Evolutionary conservation across 2,888 invertebrate species (phyloP), one percentile per base, ranked within the genome.

Genomic region (Polymixis flavicincta): DNA sequence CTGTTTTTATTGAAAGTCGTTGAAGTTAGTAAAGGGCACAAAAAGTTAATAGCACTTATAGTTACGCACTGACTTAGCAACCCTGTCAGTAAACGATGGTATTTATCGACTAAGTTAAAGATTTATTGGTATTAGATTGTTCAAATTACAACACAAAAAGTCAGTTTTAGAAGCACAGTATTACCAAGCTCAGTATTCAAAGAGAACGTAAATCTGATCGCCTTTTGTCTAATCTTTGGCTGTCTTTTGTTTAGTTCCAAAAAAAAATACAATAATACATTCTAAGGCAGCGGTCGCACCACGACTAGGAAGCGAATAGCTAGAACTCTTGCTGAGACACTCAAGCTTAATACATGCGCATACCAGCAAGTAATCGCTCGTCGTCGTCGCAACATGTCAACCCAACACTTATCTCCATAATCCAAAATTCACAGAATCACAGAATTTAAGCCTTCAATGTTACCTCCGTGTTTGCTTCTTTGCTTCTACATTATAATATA

Each of bases 1-100:
- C 6, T 32, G 25, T 57, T 45, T 17, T 6, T n/a, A 14, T 19
- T 73, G 74, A 67, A 67, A 79, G 61, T 54, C 48, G 25, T 54
- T 48, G 28, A 57, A 65, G 65, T 52, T 32, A n/a, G 17, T 67
- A 19, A 54, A 32, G 13, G 42, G 42, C 42, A 45, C 13, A 45
- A 45, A 11, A 45, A 45, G 42, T 45, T 45, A 45, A 11, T 13
- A 45, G 42, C 42, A 19, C 37, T 25, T 42, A 68, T 54, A 68
- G 37, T 48, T 60, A 17, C 4, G 22, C 28, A 32, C 54, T 77
- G 64, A 79, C 52, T 54, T 48, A 9, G 57, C 54, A 48, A 22
- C 22, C 50, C 54, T 6, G 48, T 59, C 59, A 42, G 57, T 25
- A 9, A 22, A 14, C 22, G 22, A 9, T 25, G 13, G 48, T 17